Evolutionary conservation across 2,113 vertebrate genomes (phyloP), one percentile per base, ranked within the genome.

Genomic region (Microtus montanus): DNA sequence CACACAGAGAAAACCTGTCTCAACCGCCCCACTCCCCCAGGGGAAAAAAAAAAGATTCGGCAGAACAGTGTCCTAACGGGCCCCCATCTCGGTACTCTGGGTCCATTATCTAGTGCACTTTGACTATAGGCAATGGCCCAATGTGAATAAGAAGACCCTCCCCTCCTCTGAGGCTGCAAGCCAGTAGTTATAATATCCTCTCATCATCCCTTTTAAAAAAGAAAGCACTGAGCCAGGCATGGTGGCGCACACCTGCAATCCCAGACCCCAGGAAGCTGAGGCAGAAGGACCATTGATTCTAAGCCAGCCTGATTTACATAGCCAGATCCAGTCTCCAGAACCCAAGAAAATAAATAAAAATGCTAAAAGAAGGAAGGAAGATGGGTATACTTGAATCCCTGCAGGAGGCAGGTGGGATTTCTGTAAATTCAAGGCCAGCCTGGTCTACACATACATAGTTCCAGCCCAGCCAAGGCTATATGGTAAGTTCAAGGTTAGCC

Each of bases 221-320:
- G 9, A 75, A 87, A 35, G 19, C 80, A 77, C 52, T 44, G 44
- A 64, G 58, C 58, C 82, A 84, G 38, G 58, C 58, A 41, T 63
- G 58, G 82, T 44, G 14, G 38, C 15, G 58, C 38, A 20, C 82
- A 84, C 82, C 82, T 84, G 82, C 38, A 63, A 10, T 84, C 58
- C 82, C 82, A 84, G 82, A 84, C 64, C 82, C 82, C 82, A 84
- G 82, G 82, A 84, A 84, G 82, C 82, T 84, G 26, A 64, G 82
- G 82, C 82, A 84, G 82, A 84, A 84, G 58, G 58, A 64, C 82
- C 82, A 84, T 20, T 64, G 82, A 78, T 85, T 74, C 14, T 28
- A 54, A 58, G 28, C 80, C 54, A 82, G 5, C 33, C 83, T 87
- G 84, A 70, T 49, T 52, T 87, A 44, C 82, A 87, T 68, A 87